These are phyloP conservation scores for Helleia helle DNA, from an alignment of 2,888 invertebrate genomes.

Conservation along the genomic window DNA sequence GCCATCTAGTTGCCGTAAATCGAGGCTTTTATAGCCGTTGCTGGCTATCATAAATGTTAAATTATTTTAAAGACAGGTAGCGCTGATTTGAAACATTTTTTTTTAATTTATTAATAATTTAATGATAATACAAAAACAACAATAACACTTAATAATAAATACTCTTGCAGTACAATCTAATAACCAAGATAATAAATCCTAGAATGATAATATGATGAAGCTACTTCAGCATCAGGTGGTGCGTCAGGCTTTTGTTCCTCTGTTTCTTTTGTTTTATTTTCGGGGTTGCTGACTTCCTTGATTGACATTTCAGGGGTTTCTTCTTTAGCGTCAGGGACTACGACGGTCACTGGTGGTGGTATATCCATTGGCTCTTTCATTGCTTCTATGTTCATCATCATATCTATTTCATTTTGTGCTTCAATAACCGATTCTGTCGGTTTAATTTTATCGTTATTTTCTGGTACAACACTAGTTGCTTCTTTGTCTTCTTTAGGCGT, in stretches of 20 bases:
- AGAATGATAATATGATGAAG: constrained; percentile 57
- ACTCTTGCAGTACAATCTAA: constrained; percentile 18
- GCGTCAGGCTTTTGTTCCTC: no score
- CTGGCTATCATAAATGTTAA: background rate
- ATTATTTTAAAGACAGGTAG: background rate
- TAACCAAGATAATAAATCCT: constrained; percentile 47
- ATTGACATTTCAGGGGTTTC: constrained; percentile 7
- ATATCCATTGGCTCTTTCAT: background rate
- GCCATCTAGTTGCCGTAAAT: background rate
- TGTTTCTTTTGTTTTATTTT: constrained; percentile 15
- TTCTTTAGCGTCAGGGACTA: constrained; percentile 12
- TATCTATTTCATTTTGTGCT: background rate
- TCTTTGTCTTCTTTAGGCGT: background rate
- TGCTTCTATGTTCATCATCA: background rate
- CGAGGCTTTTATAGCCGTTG: background rate
- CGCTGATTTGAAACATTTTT: background rate
- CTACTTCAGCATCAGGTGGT: constrained; percentile 46
- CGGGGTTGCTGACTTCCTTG: constrained; percentile 15
- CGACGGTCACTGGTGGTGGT: background rate
- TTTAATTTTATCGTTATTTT: constrained; percentile 8
- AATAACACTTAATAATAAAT: background rate
- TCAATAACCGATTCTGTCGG: background rate
- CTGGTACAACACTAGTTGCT: constrained; percentile 10
- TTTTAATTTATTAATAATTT: background rate
- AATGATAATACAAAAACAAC: background rate